Percentiles rank a stretch among this genome's conserved stretches.
Conservation (phyloP, 92 coral and sea anemone genomes). For the Nematostella vectensis region DNA sequence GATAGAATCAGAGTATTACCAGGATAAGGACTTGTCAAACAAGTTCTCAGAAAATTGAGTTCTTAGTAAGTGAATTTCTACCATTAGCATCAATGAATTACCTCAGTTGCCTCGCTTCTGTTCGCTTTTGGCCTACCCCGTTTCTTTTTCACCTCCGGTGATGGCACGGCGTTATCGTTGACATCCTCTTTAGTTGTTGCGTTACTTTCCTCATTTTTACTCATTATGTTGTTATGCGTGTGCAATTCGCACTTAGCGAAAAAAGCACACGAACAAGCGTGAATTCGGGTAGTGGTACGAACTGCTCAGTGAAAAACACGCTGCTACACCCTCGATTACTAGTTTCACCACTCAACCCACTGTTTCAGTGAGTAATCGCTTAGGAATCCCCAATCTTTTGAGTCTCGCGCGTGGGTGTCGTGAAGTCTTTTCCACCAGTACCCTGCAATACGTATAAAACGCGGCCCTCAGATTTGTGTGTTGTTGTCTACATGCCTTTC, state of each 20-base stretch:
- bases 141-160: slow-evolving; percentile 57
- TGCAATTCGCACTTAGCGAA: background rate
- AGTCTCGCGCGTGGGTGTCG: background rate
- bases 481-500: slow-evolving; percentile 55
- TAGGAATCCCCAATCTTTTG: slow-evolving; percentile 22
- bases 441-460: slow-evolving; percentile 40
- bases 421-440: background rate
- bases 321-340: background rate
- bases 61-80: no score
- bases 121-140: slow-evolving; percentile 72
- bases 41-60: no score
- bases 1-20: background rate
- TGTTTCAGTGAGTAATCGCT: slow-evolving; percentile 51
- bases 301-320: background rate
- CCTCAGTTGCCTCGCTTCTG: no score
- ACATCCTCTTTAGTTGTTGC: slow-evolving; percentile 4
- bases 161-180: slow-evolving; percentile 24
- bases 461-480: slow-evolving; percentile 37
- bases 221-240: slow-evolving; percentile 15
- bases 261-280: background rate
- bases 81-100: no score
- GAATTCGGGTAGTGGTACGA: no score
- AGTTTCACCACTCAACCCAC: slow-evolving; percentile 4
- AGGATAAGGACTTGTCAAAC: slow-evolving; percentile 9
- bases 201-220: background rate